A percentile compares a stretch with the other conserved stretches of the same genome.
Conservation (phyloP, 2,797 vertebrate genomes). For the Decapterus maruadsi region DNA sequence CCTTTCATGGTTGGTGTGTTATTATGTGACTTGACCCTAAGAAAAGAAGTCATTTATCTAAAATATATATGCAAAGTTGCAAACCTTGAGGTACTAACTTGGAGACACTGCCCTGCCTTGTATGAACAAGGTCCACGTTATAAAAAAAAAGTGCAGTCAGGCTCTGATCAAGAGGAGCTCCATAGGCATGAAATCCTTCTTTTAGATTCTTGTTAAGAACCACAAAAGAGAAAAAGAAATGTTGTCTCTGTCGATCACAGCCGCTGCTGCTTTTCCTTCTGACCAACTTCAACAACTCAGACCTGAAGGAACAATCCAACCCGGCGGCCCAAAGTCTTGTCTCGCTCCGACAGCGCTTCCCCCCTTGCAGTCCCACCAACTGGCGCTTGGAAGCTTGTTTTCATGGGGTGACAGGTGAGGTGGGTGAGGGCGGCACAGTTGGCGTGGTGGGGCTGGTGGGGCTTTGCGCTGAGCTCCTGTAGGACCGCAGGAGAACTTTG, state of each 20-base stretch:
- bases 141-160: slow-evolving; percentile 51
- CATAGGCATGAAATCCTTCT: slow-evolving; percentile 30
- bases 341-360: slow-evolving; percentile 17
- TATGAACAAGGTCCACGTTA: slow-evolving; percentile 49
- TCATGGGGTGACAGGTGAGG: slow-evolving; percentile 85
- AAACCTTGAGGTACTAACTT: slow-evolving; percentile 78
- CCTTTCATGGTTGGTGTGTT: slow-evolving; percentile 4
- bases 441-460: slow-evolving; percentile 84
- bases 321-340: slow-evolving; percentile 26
- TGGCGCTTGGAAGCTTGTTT: slow-evolving; percentile 55
- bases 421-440: slow-evolving; percentile 71
- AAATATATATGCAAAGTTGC: slow-evolving; percentile 70
- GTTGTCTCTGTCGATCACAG: slow-evolving; percentile 46
- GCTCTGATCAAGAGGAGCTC: slow-evolving; percentile 64
- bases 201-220: slow-evolving; percentile 42
- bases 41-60: slow-evolving; percentile 53
- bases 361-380: slow-evolving; percentile 47
- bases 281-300: slow-evolving; percentile 41
- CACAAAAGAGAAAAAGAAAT: slow-evolving; percentile 39
- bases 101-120: slow-evolving; percentile 44
- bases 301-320: slow-evolving; percentile 31
- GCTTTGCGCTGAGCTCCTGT: slow-evolving; percentile 87
- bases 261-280: slow-evolving; percentile 58
- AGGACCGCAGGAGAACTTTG: slow-evolving; percentile 98
- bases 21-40: slow-evolving; percentile 33